Percentiles rank a stretch among this genome's conserved stretches.
Conservation (phyloP, 2,888 invertebrate species). For the Mythimna pallens region DNA sequence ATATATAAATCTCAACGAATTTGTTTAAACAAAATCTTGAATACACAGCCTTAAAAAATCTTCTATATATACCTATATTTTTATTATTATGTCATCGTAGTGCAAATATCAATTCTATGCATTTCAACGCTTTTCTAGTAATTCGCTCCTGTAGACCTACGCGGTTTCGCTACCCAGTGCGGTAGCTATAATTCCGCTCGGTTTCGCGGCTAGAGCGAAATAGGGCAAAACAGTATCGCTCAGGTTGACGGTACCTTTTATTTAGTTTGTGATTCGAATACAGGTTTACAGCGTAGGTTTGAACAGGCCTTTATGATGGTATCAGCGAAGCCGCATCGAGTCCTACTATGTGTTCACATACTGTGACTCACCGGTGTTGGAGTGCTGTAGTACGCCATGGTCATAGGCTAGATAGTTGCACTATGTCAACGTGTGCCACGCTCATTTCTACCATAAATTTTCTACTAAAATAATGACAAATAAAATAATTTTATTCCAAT, state of each 20-base stretch:
- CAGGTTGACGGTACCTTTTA: too few species aligned
- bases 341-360: too few species aligned
- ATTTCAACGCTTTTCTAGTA: background rate
- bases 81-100: background rate
- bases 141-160: too few species aligned
- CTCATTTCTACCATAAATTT: conserved; percentile 15
- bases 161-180: too few species aligned
- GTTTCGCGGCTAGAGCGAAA: background rate
- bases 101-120: background rate
- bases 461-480: conserved; percentile 27
- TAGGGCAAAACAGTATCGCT: background rate
- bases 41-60: conserved; percentile 54
- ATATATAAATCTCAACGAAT: conserved; percentile 7
- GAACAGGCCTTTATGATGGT: too few species aligned
- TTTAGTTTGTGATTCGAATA: too few species aligned
- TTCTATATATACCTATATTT: conserved; percentile 20
- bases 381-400: background rate
- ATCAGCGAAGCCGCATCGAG: too few species aligned
- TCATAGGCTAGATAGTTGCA: conserved; percentile 1
- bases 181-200: background rate
- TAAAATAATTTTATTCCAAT: conserved; percentile 20
- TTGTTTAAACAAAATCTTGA: conserved; percentile 38
- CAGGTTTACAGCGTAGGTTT: too few species aligned
- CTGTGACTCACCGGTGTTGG: background rate
- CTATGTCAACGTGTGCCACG: background rate